Percentiles rank a stretch among this genome's conserved stretches.
phyloP scores from a whole-genome alignment of 2,113 vertebrate genomes.

The Eulemur rufifrons region DNA sequence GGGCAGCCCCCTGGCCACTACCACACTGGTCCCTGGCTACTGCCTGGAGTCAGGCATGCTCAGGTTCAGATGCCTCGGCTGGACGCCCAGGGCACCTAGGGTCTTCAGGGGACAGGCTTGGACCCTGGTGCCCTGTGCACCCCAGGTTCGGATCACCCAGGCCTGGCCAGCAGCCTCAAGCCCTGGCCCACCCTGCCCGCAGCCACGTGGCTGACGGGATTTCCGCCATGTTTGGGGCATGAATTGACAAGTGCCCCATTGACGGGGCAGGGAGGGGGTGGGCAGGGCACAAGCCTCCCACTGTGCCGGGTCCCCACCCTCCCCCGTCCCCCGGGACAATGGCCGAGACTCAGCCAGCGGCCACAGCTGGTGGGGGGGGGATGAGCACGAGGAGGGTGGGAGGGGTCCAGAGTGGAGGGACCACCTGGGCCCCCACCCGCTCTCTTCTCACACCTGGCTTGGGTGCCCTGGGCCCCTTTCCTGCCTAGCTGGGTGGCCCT shows the following conservation, averaged over 20 bases:
- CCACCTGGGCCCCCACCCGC: constrained; percentile 67
- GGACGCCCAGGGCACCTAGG: neutral
- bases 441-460: constrained; percentile 53
- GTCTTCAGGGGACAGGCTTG: neutral
- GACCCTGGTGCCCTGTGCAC: neutral
- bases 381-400: constrained; percentile 55
- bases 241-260: constrained; percentile 90
- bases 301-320: constrained; percentile 83
- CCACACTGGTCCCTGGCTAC: neutral
- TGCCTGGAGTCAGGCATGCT: neutral
- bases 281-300: constrained; percentile 83
- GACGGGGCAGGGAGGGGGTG: constrained; percentile 79
- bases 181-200: constrained; percentile 76
- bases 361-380: constrained; percentile 85
- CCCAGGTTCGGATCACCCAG: neutral
- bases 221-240: constrained; percentile 86
- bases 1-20: neutral
- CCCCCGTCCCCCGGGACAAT: constrained; percentile 86
- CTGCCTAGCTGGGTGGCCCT: constrained; percentile 58
- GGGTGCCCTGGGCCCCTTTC: neutral
- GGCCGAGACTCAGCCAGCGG: constrained; percentile 84
- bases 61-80: neutral
- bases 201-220: constrained; percentile 84
- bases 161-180: neutral
- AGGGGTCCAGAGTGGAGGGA: constrained; percentile 38